A percentile compares a stretch with the other conserved stretches of the same genome.
Evolutionary conservation across 2,797 vertebrate genomes (phyloP).

Genomic region (Channa striata): DNA sequence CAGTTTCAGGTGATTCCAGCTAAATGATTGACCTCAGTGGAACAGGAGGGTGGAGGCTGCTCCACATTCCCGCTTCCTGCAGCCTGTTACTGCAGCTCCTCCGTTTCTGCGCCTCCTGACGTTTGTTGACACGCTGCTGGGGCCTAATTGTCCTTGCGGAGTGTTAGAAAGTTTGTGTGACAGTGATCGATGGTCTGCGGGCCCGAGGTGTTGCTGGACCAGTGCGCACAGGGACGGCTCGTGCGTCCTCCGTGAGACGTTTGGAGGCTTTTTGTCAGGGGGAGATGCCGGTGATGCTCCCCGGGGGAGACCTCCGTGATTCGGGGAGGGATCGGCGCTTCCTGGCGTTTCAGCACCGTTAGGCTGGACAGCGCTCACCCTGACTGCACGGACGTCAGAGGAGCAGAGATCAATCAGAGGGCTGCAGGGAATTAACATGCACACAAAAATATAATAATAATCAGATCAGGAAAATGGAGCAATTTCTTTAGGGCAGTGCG

Average conservation of each 20-base stretch:
- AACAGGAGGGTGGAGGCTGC: conserved; percentile 56
- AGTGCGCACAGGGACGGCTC: conserved; percentile 11
- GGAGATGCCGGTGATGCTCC: conserved; percentile 18
- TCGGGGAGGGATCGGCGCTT: conserved; percentile 42
- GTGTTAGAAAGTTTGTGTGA: conserved; percentile 67
- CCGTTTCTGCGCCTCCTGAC: no score
- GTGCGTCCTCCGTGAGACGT: neutral
- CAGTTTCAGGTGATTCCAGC: conserved; percentile 51
- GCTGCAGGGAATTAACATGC: neutral
- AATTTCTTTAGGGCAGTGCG: neutral
- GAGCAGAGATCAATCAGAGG: conserved; percentile 14
- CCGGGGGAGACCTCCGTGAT: conserved; percentile 20
- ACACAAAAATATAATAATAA: neutral
- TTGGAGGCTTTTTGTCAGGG: neutral
- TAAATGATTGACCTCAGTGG: conserved; percentile 19
- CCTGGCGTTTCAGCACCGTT: conserved; percentile 81
- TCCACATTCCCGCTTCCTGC: conserved; percentile 27
- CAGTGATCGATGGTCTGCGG: conserved; percentile 41
- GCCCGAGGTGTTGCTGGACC: conserved; percentile 34
- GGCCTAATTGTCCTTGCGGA: conserved; percentile 29
- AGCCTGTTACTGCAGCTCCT: conserved; percentile 30
- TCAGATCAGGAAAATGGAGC: neutral
- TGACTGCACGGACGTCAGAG: conserved; percentile 57
- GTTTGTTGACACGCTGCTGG: neutral
- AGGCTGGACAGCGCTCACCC: conserved; percentile 82